Conservation (phyloP, 2,113 vertebrate genomes). For the Strigops habroptila region DNA sequence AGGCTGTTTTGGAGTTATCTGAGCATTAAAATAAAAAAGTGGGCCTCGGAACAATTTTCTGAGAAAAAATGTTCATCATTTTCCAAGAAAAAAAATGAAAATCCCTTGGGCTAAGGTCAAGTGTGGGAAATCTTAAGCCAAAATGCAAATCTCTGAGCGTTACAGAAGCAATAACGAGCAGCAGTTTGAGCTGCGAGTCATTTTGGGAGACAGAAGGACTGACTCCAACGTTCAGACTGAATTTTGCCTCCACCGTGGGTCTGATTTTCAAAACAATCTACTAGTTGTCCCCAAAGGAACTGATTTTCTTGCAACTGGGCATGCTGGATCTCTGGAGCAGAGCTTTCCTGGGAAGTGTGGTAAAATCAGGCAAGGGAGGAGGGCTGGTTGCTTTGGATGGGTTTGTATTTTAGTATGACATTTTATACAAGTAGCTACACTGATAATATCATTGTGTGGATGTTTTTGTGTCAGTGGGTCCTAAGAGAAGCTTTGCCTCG, state of each 20-base stretch:
- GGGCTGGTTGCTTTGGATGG: not conserved
- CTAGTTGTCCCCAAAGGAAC: not conserved
- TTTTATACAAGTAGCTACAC: not conserved
- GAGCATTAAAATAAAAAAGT: not conserved
- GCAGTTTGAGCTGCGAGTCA: not conserved
- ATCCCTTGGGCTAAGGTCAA: not conserved
- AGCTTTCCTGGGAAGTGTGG: not conserved
- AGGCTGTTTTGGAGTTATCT: constrained; percentile 16
- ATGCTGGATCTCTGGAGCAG: not conserved
- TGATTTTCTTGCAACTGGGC: not conserved
- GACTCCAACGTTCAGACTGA: not conserved
- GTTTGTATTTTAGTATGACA: not conserved
- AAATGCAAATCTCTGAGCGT: not conserved
- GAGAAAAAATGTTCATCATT: not conserved
- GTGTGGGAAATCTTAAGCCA: not conserved
- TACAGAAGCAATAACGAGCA: not conserved
- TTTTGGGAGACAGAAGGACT: not conserved
- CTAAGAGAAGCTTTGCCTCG: not conserved
- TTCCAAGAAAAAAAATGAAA: not conserved
- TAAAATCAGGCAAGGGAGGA: not conserved
- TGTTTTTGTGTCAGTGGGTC: not conserved
- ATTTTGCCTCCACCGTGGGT: not conserved
- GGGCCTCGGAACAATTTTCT: not conserved
- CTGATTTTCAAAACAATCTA: not conserved
- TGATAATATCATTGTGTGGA: not conserved